phyloP scores from a whole-genome alignment of 2,888 invertebrate genomes.

The Xanthostigma xanthostigma region DNA sequence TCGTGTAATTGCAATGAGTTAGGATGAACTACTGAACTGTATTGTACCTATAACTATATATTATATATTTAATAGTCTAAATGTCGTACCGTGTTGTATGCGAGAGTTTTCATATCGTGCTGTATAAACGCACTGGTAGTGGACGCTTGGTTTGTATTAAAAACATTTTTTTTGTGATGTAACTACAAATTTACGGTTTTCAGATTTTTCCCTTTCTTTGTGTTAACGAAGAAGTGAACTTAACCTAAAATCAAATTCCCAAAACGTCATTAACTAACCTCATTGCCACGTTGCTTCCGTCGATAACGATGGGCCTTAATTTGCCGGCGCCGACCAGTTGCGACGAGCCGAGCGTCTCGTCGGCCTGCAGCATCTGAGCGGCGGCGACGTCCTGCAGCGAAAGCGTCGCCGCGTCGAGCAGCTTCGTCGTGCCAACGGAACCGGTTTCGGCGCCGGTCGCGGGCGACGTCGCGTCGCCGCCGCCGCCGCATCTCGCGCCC shows the following conservation, averaged over 20 bases:
- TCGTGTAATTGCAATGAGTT: too few relatives aligned
- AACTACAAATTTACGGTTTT: too few relatives aligned
- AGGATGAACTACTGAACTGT: too few relatives aligned
- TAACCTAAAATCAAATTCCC: not conserved
- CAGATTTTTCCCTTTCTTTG: too few relatives aligned
- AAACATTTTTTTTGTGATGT: too few relatives aligned
- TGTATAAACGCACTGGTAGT: too few relatives aligned
- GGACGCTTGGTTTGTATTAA: too few relatives aligned
- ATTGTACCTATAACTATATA: too few relatives aligned
- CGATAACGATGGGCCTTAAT: conserved; percentile 70
- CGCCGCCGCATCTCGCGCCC: conserved; percentile 35
- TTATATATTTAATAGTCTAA: too few relatives aligned
- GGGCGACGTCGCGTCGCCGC: conserved; percentile 24
- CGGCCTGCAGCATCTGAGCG: conserved; percentile 12
- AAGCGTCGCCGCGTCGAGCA: conserved; percentile 21
- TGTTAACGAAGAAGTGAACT: too few relatives aligned
- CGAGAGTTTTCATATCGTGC: too few relatives aligned
- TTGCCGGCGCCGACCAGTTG: conserved; percentile 16
- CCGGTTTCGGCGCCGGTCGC: conserved; percentile 20
- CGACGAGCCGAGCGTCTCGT: conserved; percentile 16
- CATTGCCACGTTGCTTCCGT: conserved; percentile 92
- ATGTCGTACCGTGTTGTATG: too few relatives aligned
- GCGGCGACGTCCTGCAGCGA: conserved; percentile 19
- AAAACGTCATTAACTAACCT: conserved; percentile 35
- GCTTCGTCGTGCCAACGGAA: conserved; percentile 8